A percentile compares a stretch with the other conserved stretches of the same genome.
These are phyloP conservation scores for Aphis gossypii DNA, from an alignment of 1,140 invertebrate genomes.

Conservation along the genomic window DNA sequence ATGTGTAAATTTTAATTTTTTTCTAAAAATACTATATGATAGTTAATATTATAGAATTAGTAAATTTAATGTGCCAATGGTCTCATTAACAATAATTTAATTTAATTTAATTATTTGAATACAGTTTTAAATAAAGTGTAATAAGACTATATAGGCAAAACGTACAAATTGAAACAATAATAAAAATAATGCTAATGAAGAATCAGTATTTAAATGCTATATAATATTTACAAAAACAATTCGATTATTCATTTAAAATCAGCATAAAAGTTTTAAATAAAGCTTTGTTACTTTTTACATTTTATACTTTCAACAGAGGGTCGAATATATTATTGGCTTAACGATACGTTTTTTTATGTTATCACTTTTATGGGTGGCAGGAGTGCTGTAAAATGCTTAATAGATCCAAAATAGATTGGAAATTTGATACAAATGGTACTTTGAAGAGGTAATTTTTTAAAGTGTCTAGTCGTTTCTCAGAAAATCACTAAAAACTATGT, in stretches of 20 bases:
- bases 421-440: conserved; percentile 2
- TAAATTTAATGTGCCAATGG: background rate
- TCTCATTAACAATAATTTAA: background rate
- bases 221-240: background rate
- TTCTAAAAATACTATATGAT: too few relatives aligned
- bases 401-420: background rate
- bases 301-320: background rate
- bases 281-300: background rate
- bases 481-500: background rate
- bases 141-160: background rate
- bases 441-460: background rate
- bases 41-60: background rate
- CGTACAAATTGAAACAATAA: background rate
- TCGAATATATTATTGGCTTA: background rate
- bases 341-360: background rate
- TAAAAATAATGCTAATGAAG: too few relatives aligned
- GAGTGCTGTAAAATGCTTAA: background rate
- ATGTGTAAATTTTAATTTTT: background rate
- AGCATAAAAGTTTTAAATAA: background rate
- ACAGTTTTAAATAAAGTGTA: background rate
- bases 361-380: background rate
- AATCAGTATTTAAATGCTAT: background rate
- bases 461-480: background rate
- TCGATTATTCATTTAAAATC: background rate
- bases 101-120: background rate